Base-by-base conservation (phyloP, 2,797 vertebrate species). In the Monodelphis domestica region DNA sequence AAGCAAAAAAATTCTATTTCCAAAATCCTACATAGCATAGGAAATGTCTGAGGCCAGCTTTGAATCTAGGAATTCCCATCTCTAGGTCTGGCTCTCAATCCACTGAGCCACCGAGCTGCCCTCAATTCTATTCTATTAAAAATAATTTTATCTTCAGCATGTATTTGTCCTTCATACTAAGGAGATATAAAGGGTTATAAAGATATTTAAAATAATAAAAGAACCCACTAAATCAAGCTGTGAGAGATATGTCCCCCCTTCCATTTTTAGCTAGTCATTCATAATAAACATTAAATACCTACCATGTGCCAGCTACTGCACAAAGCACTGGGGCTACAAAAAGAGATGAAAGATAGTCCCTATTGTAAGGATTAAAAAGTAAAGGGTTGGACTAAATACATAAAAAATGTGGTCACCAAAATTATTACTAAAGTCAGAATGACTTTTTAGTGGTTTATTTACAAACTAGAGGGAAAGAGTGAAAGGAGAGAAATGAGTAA, bases 241-340 rank as follows among this genome's bases (percentile, higher is more conserved):
- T 89, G 52, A 52, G 93, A 78, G 87, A 95, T 57, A 52, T 59
- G 57, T 87, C 92, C 2, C 70, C 88, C 55, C 21, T 12, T 24
- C 45, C 63, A 78, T 78, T 78, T 78, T 78, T 45, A 9, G 63
- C 0, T 17, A 38, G 38, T 38, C 63, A 38, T 70, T 38, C n/a
- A 70, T 33, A 78, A 38, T 3, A 38, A 2, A 38, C 70, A 7
- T 45, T 78, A 59, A 59, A 12, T 59, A 78, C 5, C 6, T 24
- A 78, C n/a, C 10, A 45, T 26, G n/a, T 45, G 6, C 21, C 38
- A 78, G 17, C 7, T 21, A 78, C 21, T 45, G 38, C n/a, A 70
- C 14, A n/a, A 70, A 17, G 57, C 29, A 70, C 15, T 21, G n/a
- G n/a, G 33, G 21, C 38, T 45, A 7, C 70, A 38, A 45, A 78